Conservation (phyloP, 1,140 invertebrate species). For the Macrosteles quadrilineatus region DNA sequence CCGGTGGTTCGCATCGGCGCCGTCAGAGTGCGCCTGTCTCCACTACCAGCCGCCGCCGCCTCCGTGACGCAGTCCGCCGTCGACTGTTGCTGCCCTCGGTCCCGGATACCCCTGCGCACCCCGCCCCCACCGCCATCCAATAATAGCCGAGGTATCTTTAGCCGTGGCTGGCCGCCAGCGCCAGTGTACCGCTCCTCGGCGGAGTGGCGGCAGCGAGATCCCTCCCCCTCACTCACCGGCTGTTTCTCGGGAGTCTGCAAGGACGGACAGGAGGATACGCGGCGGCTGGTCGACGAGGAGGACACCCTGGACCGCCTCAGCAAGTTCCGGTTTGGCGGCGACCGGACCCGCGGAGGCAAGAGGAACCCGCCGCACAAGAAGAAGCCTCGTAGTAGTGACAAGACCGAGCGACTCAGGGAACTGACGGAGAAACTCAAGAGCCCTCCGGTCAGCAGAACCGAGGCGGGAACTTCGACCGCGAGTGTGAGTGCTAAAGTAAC, state of each 20-base stretch:
- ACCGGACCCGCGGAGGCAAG: conserved; percentile 48
- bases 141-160: conserved; percentile 30
- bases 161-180: conserved; percentile 28
- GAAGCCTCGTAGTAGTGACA: conserved; percentile 56
- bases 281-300: conserved; percentile 9
- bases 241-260: conserved; percentile 25
- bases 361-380: conserved; percentile 39
- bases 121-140: conserved; percentile 19
- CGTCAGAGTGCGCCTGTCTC: conserved; percentile 36
- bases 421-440: conserved; percentile 71
- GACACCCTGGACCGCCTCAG: conserved; percentile 68
- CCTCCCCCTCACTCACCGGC: conserved; percentile 31
- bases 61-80: conserved; percentile 45
- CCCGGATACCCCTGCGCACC: conserved; percentile 47
- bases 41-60: conserved; percentile 1
- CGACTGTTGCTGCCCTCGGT: conserved; percentile 51
- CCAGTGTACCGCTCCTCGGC: conserved; percentile 39
- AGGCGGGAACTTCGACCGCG: conserved; percentile 35
- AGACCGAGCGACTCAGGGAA: conserved; percentile 70
- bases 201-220: conserved; percentile 36
- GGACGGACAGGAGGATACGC: background rate
- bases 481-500: background rate
- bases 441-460: conserved; percentile 44
- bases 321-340: conserved; percentile 70
- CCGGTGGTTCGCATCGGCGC: conserved; percentile 33